Base-by-base conservation (phyloP, 2,888 invertebrate species). In the Blera fallax region DNA sequence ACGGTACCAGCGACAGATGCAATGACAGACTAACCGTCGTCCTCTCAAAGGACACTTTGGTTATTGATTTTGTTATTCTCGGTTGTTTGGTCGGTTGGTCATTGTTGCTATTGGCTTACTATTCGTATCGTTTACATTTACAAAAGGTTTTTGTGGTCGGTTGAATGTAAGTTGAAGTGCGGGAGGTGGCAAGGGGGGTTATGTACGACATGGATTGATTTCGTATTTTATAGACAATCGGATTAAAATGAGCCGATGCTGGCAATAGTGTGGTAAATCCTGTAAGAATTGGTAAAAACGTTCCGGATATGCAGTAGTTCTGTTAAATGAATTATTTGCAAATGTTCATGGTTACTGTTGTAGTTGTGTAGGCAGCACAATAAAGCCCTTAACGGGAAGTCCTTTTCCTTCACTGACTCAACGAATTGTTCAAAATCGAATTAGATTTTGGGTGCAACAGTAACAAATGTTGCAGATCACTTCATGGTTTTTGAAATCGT, bases 61-160 rank as follows among this genome's bases (percentile, higher is more conserved):
- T 54, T 84, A 84, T 84, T 65, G 84, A 80, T 80, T 84, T 80
- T 43, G 74, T 70, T 80, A 58, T 74, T 74, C 67, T 62, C 58
- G 74, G 73, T 52, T 56, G 48, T 65, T 43, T 54, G 60, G 48
- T n/a, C 52, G 56, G 70, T 56, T 67, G 29, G 48, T 73, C 69
- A 60, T 56, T 62, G 72, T 60, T 72, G 54, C 60, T 52, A 21
- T 34, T 58, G 69, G 45, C 4, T 58, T 37, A 48, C 14, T 21
- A 27, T 37, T 65, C 58, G 43, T n/a, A n/a, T 43, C 80, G 74
- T 52, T 84, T 84, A 84, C 74, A 84, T 64, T 78, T 79, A 72
- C 79, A 72, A 76, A 58, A 69, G 73, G 69, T n/a, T 69, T 74
- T 83, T 84, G 69, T 80, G 67, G 78, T 73, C 62, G 62, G 18